phyloP scores from a whole-genome alignment of 64 coral and sea anemone genomes.

The Montipora sp. region DNA sequence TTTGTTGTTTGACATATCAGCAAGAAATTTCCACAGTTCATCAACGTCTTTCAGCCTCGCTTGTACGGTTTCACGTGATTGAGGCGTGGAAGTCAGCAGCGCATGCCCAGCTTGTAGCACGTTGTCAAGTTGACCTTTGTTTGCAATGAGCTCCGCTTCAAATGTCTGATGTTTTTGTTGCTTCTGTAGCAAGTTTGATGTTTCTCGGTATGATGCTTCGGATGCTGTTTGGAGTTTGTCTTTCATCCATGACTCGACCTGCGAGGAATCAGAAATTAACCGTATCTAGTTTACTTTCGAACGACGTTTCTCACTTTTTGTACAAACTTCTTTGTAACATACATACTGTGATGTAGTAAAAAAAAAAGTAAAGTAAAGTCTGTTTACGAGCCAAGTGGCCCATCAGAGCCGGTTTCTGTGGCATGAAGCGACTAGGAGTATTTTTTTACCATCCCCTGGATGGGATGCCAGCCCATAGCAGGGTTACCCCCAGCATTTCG shows the following conservation, averaged over 20 bases:
- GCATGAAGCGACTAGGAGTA: too few species aligned
- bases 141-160: conserved; percentile 86
- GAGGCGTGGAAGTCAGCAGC: conserved; percentile 35
- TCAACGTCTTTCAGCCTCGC: conserved; percentile 77
- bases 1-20: conserved; percentile 81
- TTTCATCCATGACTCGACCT: conserved; percentile 96
- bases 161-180: conserved; percentile 95
- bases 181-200: conserved; percentile 78
- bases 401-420: too few species aligned
- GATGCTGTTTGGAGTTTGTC: conserved; percentile 86
- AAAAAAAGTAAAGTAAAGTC: too few species aligned
- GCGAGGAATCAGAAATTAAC: too few species aligned
- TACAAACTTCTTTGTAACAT: too few species aligned
- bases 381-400: too few species aligned
- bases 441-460: too few species aligned
- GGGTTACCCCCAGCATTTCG: too few species aligned
- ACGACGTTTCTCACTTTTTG: too few species aligned
- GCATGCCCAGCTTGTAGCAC: conserved; percentile 67
- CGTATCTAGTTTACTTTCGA: too few species aligned
- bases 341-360: too few species aligned
- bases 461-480: too few species aligned
- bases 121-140: conserved; percentile 75
- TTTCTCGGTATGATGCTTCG: conserved; percentile 94
- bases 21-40: conserved; percentile 87
- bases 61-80: conserved; percentile 70